Percentiles rank a stretch among this genome's conserved stretches.
These are phyloP conservation scores for Anoplius nigerrimus DNA, from an alignment of 2,888 invertebrate species.

Conservation along the genomic window DNA sequence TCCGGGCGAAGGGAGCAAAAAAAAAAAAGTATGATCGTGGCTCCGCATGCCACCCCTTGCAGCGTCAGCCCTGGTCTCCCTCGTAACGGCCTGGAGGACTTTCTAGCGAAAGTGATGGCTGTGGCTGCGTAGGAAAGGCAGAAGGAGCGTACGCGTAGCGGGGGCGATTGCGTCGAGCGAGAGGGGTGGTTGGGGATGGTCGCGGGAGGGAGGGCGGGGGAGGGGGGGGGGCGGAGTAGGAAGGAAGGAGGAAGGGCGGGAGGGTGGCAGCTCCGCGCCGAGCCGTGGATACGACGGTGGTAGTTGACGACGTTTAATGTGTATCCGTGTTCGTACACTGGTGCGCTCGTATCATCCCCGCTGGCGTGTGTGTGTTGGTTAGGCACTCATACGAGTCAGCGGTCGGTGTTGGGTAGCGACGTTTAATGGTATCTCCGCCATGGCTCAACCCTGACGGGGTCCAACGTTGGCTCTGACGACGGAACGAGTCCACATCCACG, in stretches of 20 bases:
- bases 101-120: slow-evolving; percentile 68
- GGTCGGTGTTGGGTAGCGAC: too few relatives aligned
- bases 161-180: slow-evolving; percentile 19
- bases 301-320: not conserved
- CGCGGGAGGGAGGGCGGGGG: not conserved
- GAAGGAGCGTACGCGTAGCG: slow-evolving; percentile 26
- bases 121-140: slow-evolving; percentile 57
- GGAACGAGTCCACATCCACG: too few relatives aligned
- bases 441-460: too few relatives aligned
- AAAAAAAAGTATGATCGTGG: slow-evolving; percentile 18
- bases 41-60: slow-evolving; percentile 46
- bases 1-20: slow-evolving; percentile 6
- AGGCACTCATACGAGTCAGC: not conserved
- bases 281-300: slow-evolving; percentile 7
- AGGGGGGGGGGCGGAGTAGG: slow-evolving; percentile 25
- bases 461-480: too few relatives aligned
- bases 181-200: not conserved
- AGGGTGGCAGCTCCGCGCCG: slow-evolving; percentile 5
- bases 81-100: slow-evolving; percentile 44
- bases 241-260: not conserved
- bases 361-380: not conserved
- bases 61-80: slow-evolving; percentile 56
- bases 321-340: too few relatives aligned
- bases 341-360: too few relatives aligned
- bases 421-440: too few relatives aligned